Evolutionary conservation across 1,140 invertebrate species (phyloP).

Genomic region (Carcinoscorpius rotundicauda): DNA sequence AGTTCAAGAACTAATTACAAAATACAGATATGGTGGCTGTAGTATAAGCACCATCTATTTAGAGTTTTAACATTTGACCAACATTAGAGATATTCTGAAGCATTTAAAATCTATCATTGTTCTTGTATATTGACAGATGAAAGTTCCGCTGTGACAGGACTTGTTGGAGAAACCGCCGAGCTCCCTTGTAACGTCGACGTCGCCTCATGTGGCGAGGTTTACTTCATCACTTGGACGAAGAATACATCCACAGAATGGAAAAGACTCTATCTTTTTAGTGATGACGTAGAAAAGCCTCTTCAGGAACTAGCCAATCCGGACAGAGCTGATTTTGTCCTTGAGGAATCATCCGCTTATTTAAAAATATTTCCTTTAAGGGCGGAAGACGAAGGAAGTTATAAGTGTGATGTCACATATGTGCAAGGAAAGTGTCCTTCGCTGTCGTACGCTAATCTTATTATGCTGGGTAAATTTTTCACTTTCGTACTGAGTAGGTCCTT

Average conservation of each 20-base stretch:
- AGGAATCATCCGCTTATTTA: constrained; percentile 15
- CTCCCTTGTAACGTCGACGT: constrained; percentile 24
- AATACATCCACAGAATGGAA: constrained; percentile 23
- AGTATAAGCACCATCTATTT: no score
- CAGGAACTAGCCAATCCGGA: constrained; percentile 21
- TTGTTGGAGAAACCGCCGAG: constrained; percentile 19
- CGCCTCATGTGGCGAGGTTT: constrained; percentile 24
- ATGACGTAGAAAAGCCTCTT: constrained; percentile 23
- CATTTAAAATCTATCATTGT: no score
- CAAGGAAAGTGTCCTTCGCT: constrained; percentile 26
- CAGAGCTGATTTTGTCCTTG: constrained; percentile 18
- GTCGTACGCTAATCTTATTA: constrained; percentile 24
- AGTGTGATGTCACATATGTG: constrained; percentile 27
- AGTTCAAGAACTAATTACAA: no score
- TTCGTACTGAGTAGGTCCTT: no score
- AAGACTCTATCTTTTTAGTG: constrained; percentile 24
- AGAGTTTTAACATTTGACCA: no score
- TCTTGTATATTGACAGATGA: no score
- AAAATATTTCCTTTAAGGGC: constrained; percentile 17
- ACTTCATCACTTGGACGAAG: constrained; percentile 27
- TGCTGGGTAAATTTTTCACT: constrained; percentile 20
- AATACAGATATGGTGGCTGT: no score
- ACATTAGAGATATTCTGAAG: no score
- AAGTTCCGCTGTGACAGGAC: constrained; percentile 16
- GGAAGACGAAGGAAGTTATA: constrained; percentile 24